phyloP scores from a whole-genome alignment of 2,113 vertebrate species.

The Orcinus orca region DNA sequence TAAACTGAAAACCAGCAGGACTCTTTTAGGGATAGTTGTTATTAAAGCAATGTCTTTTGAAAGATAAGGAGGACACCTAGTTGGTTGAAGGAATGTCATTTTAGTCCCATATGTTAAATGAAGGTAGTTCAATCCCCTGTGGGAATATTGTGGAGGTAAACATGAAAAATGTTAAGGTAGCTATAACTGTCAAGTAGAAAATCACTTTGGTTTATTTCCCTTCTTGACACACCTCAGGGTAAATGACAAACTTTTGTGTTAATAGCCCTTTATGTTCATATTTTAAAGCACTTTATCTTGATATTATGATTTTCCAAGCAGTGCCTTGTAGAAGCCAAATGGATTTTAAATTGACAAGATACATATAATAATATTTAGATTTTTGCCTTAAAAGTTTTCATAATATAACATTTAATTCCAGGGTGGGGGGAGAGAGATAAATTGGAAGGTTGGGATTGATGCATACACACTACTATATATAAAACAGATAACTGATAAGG shows the following conservation, averaged over 20 bases:
- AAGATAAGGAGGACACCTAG: not conserved
- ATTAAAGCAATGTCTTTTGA: not conserved
- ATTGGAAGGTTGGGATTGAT: not conserved
- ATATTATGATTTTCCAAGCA: not conserved
- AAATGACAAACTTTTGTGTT: not conserved
- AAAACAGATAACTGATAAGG: not conserved
- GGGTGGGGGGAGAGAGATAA: not conserved
- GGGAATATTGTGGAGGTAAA: not conserved
- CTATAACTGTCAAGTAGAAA: not conserved
- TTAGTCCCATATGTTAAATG: not conserved
- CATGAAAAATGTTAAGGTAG: not conserved
- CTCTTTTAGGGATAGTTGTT: not conserved
- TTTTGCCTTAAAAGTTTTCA: conserved; percentile 24
- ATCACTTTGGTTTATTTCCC: not conserved
- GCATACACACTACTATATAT: not conserved
- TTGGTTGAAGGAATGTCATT: not conserved
- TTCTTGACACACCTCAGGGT: not conserved
- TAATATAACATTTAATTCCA: not conserved
- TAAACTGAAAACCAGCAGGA: not conserved
- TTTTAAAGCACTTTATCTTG: conserved; percentile 48
- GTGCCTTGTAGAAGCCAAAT: conserved; percentile 3
- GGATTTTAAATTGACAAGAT: conserved; percentile 1
- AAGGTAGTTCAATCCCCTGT: not conserved
- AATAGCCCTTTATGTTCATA: not conserved
- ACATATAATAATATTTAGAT: not conserved